Percentiles rank a stretch among this genome's conserved stretches.
These are phyloP conservation scores for Lateolabrax maculatus DNA, from an alignment of 2,797 vertebrate species.

Conservation along the genomic window DNA sequence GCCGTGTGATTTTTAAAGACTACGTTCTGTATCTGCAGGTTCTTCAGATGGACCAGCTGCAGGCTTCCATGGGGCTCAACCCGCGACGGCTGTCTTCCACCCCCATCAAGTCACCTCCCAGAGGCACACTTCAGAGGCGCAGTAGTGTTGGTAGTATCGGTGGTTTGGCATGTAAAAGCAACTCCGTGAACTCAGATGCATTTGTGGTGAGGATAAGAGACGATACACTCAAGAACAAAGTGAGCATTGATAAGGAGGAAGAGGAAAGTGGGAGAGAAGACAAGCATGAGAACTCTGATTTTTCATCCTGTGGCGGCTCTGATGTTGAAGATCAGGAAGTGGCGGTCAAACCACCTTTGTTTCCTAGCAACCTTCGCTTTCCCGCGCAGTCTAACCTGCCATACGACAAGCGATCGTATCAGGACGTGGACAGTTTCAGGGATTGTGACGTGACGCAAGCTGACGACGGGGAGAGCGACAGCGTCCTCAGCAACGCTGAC, in stretches of 20 bases:
- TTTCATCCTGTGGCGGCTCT: conserved; percentile 42
- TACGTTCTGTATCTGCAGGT: conserved; percentile 72
- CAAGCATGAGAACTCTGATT: conserved; percentile 4
- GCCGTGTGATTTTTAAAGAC: neutral
- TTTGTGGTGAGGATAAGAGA: neutral
- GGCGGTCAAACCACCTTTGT: neutral
- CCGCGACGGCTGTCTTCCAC: conserved; percentile 92
- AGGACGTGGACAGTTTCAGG: conserved; percentile 71
- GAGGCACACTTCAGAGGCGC: conserved; percentile 6
- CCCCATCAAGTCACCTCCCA: conserved; percentile 88
- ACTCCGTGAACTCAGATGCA: neutral
- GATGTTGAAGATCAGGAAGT: conserved; percentile 57
- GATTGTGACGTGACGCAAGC: conserved; percentile 55
- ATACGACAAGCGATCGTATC: conserved; percentile 83
- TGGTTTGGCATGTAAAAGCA: neutral
- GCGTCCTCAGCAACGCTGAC: conserved; percentile 51
- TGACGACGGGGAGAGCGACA: conserved; percentile 25
- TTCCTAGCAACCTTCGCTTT: conserved; percentile 66
- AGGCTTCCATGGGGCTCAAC: conserved; percentile 58
- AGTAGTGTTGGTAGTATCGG: neutral
- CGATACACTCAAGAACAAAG: conserved; percentile 8
- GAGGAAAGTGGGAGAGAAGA: conserved; percentile 20
- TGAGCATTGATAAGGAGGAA: conserved; percentile 1
- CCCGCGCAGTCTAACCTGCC: conserved; percentile 61
- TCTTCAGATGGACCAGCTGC: conserved; percentile 87